Conservation (phyloP, 2,113 vertebrate species). For the Panthera leo region DNA sequence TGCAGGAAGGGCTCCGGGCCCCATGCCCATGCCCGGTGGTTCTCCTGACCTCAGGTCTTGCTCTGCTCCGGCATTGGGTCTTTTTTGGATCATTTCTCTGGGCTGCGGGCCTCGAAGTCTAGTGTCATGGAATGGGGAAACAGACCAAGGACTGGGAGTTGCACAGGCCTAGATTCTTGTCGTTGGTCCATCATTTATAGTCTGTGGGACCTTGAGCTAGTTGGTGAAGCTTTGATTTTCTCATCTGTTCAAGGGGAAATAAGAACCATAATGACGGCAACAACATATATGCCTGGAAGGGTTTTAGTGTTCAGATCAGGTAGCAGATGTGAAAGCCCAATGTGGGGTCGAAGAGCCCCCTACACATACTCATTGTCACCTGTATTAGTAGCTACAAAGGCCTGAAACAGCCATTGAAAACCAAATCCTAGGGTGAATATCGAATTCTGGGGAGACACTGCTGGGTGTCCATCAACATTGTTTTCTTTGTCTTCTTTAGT, state of each 20-base stretch:
- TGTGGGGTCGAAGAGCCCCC: background rate
- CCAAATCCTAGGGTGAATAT: background rate
- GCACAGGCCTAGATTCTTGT: background rate
- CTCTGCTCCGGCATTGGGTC: background rate
- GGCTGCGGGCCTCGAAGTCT: background rate
- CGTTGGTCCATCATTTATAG: background rate
- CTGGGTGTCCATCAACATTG: background rate
- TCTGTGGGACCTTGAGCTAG: background rate
- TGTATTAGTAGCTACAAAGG: background rate
- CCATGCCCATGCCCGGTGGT: no score
- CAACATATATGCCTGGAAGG: background rate
- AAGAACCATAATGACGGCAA: background rate
- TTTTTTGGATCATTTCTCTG: background rate
- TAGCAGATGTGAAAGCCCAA: background rate
- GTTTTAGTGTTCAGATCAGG: background rate
- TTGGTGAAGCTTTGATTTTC: background rate
- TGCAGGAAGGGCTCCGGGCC: background rate
- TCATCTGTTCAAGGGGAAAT: background rate
- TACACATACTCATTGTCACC: background rate
- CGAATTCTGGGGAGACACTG: background rate
- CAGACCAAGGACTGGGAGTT: background rate
- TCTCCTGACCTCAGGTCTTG: background rate
- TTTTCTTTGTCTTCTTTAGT: background rate
- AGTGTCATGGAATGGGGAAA: background rate
- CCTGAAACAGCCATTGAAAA: background rate